Evolutionary conservation across 2,797 vertebrate genomes (phyloP).

Genomic region (Leucoraja ocellata): DNA sequence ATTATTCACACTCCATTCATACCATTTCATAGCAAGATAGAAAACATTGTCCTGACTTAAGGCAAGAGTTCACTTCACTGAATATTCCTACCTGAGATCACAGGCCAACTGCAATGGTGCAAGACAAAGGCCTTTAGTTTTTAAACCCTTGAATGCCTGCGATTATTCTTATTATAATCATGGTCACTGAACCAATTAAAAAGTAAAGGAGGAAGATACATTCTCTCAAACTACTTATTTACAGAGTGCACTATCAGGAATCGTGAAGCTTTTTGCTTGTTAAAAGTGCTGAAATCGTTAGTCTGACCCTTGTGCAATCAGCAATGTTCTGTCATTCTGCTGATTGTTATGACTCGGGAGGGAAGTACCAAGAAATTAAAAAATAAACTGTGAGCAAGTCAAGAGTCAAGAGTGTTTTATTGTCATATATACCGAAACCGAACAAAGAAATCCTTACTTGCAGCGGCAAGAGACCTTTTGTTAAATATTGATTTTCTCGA

Average conservation of each 20-base stretch:
- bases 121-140: constrained; percentile 1
- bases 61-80: neutral
- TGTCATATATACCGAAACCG: too few species aligned
- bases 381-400: neutral
- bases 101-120: neutral
- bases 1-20: neutral
- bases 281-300: constrained; percentile 24
- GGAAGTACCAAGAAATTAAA: neutral
- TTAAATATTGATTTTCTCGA: neutral
- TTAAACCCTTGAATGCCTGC: neutral
- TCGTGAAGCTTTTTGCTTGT: constrained; percentile 1
- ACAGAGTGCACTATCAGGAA: neutral
- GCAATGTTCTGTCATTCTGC: constrained; percentile 19
- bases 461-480: too few species aligned
- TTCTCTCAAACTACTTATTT: neutral
- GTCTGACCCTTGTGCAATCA: constrained; percentile 32
- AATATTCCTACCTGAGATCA: constrained; percentile 19
- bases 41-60: neutral
- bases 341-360: constrained; percentile 27
- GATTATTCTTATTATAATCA: neutral
- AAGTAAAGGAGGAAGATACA: neutral
- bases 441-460: too few species aligned
- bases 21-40: neutral
- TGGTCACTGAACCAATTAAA: neutral
- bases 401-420: too few species aligned